phyloP scores from a whole-genome alignment of 1,140 invertebrate species.

The Lepidurus couesii region DNA sequence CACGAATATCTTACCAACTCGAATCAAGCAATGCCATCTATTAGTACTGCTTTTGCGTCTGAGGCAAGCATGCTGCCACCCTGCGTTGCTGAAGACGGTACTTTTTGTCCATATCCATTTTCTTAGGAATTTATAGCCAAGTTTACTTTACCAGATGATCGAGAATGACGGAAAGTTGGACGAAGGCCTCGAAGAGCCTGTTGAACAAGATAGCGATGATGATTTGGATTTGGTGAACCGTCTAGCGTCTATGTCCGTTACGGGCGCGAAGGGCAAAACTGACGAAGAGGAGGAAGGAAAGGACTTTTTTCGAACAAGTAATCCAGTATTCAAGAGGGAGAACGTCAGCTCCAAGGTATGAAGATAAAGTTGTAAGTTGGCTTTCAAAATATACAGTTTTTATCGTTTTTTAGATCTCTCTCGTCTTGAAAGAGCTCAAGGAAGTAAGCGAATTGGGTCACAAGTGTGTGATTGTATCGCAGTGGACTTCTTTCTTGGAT shows the following conservation, averaged over 20 bases:
- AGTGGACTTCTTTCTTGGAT: conserved; percentile 72
- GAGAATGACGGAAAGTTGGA: background rate
- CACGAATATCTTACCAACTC: background rate
- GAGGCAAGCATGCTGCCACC: conserved; percentile 82
- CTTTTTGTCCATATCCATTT: conserved; percentile 24
- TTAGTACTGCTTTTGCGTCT: conserved; percentile 74
- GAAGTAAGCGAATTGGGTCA: conserved; percentile 45
- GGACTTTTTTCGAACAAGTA: conserved; percentile 54
- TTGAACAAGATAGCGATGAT: conserved; percentile 36
- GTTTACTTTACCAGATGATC: background rate
- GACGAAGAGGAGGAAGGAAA: conserved; percentile 38
- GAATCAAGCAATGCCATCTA: conserved; percentile 51
- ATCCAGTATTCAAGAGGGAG: conserved; percentile 61
- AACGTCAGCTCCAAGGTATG: conserved; percentile 50
- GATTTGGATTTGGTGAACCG: conserved; percentile 57
- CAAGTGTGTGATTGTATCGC: conserved; percentile 78
- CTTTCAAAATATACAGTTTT: conserved; percentile 27
- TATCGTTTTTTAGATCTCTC: conserved; percentile 49
- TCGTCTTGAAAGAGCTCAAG: conserved; percentile 53
- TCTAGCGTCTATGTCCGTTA: conserved; percentile 53
- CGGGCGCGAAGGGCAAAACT: conserved; percentile 42
- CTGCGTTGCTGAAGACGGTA: conserved; percentile 64
- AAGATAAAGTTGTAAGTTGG: conserved; percentile 47
- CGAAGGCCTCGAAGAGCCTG: conserved; percentile 16
- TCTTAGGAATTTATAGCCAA: background rate